A percentile compares a stretch with the other conserved stretches of the same genome.
These are phyloP conservation scores for Chelon auratus DNA, from an alignment of 2,797 vertebrate genomes.

Conservation along the genomic window DNA sequence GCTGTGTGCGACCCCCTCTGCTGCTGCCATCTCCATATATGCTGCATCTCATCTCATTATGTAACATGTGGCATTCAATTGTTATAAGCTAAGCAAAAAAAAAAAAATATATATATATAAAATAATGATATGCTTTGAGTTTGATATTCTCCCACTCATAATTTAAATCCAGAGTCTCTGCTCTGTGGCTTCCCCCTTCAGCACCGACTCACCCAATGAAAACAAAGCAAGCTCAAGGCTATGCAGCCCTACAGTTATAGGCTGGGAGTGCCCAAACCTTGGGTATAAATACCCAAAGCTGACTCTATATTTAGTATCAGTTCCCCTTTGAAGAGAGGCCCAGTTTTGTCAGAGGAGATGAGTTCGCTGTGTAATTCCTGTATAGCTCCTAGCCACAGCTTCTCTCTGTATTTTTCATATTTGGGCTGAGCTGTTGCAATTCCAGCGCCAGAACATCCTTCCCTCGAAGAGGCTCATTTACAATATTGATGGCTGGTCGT, in stretches of 20 bases:
- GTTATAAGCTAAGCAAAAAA: not conserved
- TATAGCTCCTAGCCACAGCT: constrained; percentile 71
- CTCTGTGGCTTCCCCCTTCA: constrained; percentile 69
- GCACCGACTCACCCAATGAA: constrained; percentile 73
- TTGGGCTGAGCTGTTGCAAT: constrained; percentile 74
- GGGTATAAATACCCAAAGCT: constrained; percentile 78
- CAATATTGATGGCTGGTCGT: constrained; percentile 82
- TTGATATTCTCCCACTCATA: constrained; percentile 41
- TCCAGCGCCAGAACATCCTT: constrained; percentile 71
- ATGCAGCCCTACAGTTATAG: constrained; percentile 77
- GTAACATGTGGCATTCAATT: constrained; percentile 21
- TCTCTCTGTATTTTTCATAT: constrained; percentile 80
- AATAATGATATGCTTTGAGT: constrained; percentile 34
- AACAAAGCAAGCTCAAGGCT: constrained; percentile 76
- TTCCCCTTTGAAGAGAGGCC: constrained; percentile 73
- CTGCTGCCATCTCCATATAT: constrained; percentile 25
- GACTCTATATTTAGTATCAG: constrained; percentile 75
- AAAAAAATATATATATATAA: not conserved
- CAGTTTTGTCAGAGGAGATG: constrained; percentile 72
- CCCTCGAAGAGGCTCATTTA: constrained; percentile 80
- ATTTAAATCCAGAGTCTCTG: constrained; percentile 51
- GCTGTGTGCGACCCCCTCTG: constrained; percentile 38
- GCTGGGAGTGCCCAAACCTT: constrained; percentile 77
- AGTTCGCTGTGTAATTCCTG: constrained; percentile 70
- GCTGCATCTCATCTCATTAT: constrained; percentile 44